Evolutionary conservation across 2,888 invertebrate species (phyloP), one percentile per base, ranked within the genome.

Genomic region (Cheilosia scutellata): DNA sequence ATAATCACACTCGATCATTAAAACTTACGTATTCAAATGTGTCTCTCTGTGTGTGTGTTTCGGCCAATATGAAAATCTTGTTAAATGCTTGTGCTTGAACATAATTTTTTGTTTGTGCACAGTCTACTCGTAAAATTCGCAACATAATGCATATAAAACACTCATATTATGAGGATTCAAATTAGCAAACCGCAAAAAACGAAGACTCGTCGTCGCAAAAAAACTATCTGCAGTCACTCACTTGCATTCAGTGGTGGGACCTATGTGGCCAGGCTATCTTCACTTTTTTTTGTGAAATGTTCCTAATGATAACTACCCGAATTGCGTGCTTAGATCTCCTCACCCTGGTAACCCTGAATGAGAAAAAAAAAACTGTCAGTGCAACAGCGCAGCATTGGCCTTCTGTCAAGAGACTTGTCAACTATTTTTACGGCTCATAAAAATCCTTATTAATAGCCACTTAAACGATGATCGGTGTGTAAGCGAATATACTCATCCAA

Each of bases 371-470:
- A 53, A 68, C 72, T 65, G 70, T 77, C 71, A 78, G 31, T 71
- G 82, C 65, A 51, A 72, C 42, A 60, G 47, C 57, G 33, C 27
- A 60, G 31, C 58, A 58, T 66, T 72, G 57, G 86, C 63, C 76
- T 63, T 77, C 82, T 87, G 82, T 87, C 87, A 87, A 87, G 76
- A 89, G 90, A 90, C 91, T 91, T 91, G 91, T 91, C 92, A 91
- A 91, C 91, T 91, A 91, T 91, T 91, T 91, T 92, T 91, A 90
- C 90, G 91, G 91, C 91, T 91, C 91, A 91, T 91, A 91, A 91
- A 91, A 91, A 91, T 91, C 91, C 91, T 91, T 91, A 91, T 91
- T 92, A 91, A 91, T 92, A 91, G 91, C 91, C 91, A 92, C 91
- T 92, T 91, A 92, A 91, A 91, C 90, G 91, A 90, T 90, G 58